These are phyloP conservation scores for Cataglyphis rosenhaueri DNA, from an alignment of 2,888 invertebrate species.

Conservation along the genomic window DNA sequence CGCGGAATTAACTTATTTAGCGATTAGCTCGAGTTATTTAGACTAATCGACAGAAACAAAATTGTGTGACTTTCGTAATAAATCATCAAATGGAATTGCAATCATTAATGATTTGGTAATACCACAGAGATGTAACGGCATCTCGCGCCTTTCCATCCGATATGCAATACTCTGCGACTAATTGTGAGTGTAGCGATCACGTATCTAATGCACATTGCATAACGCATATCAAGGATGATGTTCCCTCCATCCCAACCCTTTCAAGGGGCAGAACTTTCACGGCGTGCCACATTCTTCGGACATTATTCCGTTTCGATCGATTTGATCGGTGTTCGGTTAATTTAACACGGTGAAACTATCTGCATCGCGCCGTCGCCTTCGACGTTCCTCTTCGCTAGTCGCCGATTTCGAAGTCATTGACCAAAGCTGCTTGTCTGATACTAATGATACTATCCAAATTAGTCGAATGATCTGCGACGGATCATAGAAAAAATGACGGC, in stretches of 20 bases:
- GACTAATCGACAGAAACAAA: no score
- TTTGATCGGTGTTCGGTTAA: conserved; percentile 80
- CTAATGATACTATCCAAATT: conserved; percentile 1
- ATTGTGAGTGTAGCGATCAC: conserved; percentile 21
- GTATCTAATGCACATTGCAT: conserved; percentile 11
- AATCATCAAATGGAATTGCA: no score
- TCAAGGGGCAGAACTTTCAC: conserved; percentile 75
- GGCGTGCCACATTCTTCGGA: conserved; percentile 78
- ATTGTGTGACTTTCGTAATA: no score
- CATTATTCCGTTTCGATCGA: conserved; percentile 80
- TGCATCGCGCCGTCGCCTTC: conserved; percentile 19
- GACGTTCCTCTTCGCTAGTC: conserved; percentile 30
- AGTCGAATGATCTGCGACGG: conserved; percentile 24
- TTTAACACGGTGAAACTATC: conserved; percentile 81
- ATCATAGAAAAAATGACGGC: conserved; percentile 41
- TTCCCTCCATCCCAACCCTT: conserved; percentile 16
- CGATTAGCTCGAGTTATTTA: no score
- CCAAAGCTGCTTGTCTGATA: conserved; percentile 30
- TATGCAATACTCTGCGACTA: conserved; percentile 27
- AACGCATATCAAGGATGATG: conserved; percentile 4
- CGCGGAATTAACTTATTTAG: no score
- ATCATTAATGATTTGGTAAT: conserved; percentile 23
- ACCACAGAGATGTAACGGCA: neutral
- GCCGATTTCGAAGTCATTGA: conserved; percentile 55
- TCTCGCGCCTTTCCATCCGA: neutral